Base-by-base conservation (phyloP, 2,113 vertebrate species). In the Prunella himalayana region DNA sequence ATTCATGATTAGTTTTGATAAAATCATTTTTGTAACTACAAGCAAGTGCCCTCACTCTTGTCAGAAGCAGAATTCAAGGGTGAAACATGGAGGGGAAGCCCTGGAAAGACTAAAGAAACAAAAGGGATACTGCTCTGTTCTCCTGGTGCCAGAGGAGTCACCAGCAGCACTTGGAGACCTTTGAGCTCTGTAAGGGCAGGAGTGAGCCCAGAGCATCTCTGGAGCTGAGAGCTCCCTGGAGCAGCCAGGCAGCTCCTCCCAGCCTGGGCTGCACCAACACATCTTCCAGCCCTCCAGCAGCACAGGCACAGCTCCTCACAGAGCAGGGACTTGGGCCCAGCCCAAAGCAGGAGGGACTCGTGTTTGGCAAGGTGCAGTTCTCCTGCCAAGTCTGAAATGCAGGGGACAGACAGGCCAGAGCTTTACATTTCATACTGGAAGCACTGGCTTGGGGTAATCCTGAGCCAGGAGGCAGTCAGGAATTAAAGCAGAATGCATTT, bases 191-290 rank as follows among this genome's bases (percentile, higher is more conserved):
- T 1, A 16, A 27, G 10, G 7, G 37, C 69, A 19, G 49, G 6
- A 13, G 1, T 7, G 14, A 41, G 35, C 21, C 44, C 7, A 35
- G 37, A 0, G 2, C 2, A 3, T 2, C 45, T 7, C 18, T n/a
- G n/a, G 19, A 51, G 50, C 71, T 47, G 47, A 5, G 65, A 37
- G 49, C 65, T 50, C 9, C 41, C 15, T 1, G 15, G 4, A 37
- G n/a, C 35, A 10, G 15, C 10, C 11, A 8, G 51, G 45, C 19
- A 41, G 51, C 76, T 30, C 33, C 47, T 11, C 10, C 5, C 64
- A 13, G 20, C 28, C 61, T 25, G 30, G 23, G n/a, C 70, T 49
- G 33, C 59, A 14, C 17, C 35, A 11, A 8, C 70, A 23, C 59
- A 7, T 12, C 77, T 33, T 7, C 33, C 54, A 9, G 15, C 11